Evolutionary conservation across 2,888 invertebrate species (phyloP), one percentile per base, ranked within the genome.

Genomic region (Nasonovia ribisnigri): DNA sequence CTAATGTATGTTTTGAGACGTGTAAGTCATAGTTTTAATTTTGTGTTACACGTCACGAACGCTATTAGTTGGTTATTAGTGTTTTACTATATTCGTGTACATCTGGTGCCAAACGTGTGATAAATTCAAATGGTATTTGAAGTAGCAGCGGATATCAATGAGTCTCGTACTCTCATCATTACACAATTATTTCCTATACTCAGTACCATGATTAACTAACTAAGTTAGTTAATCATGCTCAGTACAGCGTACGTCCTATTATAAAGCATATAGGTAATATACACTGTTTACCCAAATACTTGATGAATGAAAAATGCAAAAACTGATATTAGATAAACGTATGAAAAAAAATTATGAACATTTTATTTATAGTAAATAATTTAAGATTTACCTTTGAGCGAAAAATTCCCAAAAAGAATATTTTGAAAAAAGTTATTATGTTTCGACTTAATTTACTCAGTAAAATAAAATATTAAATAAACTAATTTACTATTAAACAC

Each of bases 1-100:
- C 46, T 46, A 8, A 77, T 77, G 77, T 20, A 26, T 20, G 77
- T 77, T 77, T 77, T 36, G 36, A 77, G 77, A 20, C 2, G 16
- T 20, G 29, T 29, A 86, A 43, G 86, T 86, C 86, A 86, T 43
- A 43, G 86, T 29, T 86, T 86, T 43, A 46, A 86, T 86, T 86
- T 86, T 29, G 46, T 46, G 16, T n/a, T 86, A 43, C 29, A 5
- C 43, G 46, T 86, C 43, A 86, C 43, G 29, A 43, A 43, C 29
- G 5, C 3, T 77, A 77, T 77, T 77, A 36, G 77, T 36, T 29
- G 46, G 29, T 84, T 84, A 43, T 84, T 84, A 43, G 26, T 84
- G 43, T 43, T 43, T 84, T 84, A 43, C 43, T 43, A 29, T 84
- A 84, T 26, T 84, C 8, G 1, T 4, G 43, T 46, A 42, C 42